These are phyloP conservation scores for Trissoscelio sp. DNA, from an alignment of 2,888 invertebrate species.

Conservation along the genomic window DNA sequence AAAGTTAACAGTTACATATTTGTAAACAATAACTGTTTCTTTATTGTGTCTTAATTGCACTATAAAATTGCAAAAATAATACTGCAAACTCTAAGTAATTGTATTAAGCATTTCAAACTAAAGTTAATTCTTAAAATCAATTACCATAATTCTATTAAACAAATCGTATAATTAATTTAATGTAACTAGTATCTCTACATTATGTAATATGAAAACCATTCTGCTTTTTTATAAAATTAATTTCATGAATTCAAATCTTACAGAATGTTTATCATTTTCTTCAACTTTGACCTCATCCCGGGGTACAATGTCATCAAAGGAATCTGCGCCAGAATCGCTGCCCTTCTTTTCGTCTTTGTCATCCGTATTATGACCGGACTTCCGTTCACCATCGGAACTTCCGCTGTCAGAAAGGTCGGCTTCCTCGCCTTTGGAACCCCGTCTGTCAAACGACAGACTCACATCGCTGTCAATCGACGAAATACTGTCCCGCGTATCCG, in stretches of 20 bases:
- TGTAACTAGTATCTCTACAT: no score
- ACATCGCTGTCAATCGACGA: constrained; percentile 87
- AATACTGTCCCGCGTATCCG: constrained; percentile 86
- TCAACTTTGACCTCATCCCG: constrained; percentile 1
- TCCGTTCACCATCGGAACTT: constrained; percentile 88
- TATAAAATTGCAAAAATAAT: no score
- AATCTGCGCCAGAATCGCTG: constrained; percentile 76
- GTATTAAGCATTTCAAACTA: no score
- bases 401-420: constrained; percentile 88
- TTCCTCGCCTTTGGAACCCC: constrained; percentile 86
- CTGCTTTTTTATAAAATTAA: no score
- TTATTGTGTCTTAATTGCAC: not conserved
- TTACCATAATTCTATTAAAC: no score
- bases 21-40: not conserved
- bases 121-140: no score
- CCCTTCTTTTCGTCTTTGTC: constrained; percentile 70
- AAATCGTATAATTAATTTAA: no score
- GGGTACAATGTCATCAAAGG: constrained; percentile 70
- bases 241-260: constrained; percentile 1
- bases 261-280: not conserved
- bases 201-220: no score
- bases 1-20: not conserved
- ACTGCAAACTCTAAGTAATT: no score
- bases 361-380: constrained; percentile 37
- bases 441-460: constrained; percentile 85